A percentile compares a stretch with the other conserved stretches of the same genome.
Evolutionary conservation across 1,140 invertebrate genomes (phyloP).

Genomic region (Nylanderia fulva): DNA sequence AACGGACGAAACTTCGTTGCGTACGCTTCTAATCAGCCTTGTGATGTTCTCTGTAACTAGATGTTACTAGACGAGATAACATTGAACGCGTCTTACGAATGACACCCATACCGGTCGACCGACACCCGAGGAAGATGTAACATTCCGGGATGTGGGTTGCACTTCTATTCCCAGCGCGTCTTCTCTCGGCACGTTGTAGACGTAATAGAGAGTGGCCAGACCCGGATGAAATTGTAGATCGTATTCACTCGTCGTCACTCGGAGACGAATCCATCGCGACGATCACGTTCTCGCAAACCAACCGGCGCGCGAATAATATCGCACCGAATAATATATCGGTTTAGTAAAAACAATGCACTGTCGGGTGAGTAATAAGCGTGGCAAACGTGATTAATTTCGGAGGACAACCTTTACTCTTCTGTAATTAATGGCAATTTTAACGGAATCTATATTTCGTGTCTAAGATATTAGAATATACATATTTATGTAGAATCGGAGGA

Average conservation of each 20-base stretch:
- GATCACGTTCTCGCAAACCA: slow-evolving; percentile 50
- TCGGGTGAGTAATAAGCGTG: background rate
- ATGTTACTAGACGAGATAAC: slow-evolving; percentile 53
- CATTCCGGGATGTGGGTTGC: slow-evolving; percentile 56
- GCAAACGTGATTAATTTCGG: slow-evolving; percentile 34
- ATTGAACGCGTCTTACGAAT: slow-evolving; percentile 47
- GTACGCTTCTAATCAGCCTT: slow-evolving; percentile 40
- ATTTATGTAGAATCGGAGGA: too few relatives aligned
- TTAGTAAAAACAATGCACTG: slow-evolving; percentile 38
- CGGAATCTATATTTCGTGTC: background rate
- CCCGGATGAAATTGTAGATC: slow-evolving; percentile 60
- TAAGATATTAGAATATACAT: background rate
- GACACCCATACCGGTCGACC: background rate
- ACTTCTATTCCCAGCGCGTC: slow-evolving; percentile 55
- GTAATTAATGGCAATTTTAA: background rate
- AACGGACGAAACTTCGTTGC: slow-evolving; percentile 5
- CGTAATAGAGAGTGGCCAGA: slow-evolving; percentile 66
- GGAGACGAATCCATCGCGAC: slow-evolving; percentile 8
- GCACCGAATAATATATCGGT: slow-evolving; percentile 13
- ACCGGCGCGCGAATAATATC: slow-evolving; percentile 47
- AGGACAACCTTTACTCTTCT: background rate
- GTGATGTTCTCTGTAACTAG: slow-evolving; percentile 37
- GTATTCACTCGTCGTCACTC: slow-evolving; percentile 61
- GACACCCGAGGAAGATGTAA: slow-evolving; percentile 47
- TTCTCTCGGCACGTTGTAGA: slow-evolving; percentile 33